Evolutionary conservation across 2,888 invertebrate genomes (phyloP).

Genomic region (Lamellibrachia satsuma): DNA sequence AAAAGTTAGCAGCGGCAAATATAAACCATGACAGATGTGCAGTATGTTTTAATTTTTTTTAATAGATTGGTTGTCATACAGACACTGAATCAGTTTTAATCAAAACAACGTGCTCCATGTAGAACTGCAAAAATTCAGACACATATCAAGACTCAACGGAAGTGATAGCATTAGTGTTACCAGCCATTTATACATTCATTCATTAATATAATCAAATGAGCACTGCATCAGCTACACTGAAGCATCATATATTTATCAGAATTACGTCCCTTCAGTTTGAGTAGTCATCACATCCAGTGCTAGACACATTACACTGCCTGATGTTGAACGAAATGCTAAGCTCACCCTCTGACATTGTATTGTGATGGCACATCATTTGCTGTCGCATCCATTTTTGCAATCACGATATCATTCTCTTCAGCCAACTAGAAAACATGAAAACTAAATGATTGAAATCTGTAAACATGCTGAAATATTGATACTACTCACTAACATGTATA

Average conservation of each 20-base stretch:
- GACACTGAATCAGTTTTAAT: too few relatives aligned
- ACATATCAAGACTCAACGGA: too few relatives aligned
- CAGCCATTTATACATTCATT: not conserved
- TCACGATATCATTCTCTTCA: conserved; percentile 60
- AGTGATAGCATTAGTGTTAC: too few relatives aligned
- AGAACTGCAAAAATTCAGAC: too few relatives aligned
- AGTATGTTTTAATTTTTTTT: too few relatives aligned
- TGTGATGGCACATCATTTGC: conserved; percentile 94
- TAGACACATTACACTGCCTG: not conserved
- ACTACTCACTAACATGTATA: too few relatives aligned
- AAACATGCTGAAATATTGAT: too few relatives aligned
- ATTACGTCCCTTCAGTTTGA: not conserved
- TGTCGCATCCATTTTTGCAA: conserved; percentile 98
- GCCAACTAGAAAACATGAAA: conserved; percentile 28
- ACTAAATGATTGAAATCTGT: too few relatives aligned
- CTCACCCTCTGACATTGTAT: conserved; percentile 87
- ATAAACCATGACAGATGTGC: too few relatives aligned
- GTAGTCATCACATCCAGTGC: not conserved
- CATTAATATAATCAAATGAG: not conserved
- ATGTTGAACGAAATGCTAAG: not conserved
- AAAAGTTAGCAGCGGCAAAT: too few relatives aligned
- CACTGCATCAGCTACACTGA: not conserved
- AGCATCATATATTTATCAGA: not conserved
- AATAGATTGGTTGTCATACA: too few relatives aligned
- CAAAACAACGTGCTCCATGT: too few relatives aligned